Conservation (phyloP, 1,140 invertebrate genomes). For the Pogonomyrmex barbatus region DNA sequence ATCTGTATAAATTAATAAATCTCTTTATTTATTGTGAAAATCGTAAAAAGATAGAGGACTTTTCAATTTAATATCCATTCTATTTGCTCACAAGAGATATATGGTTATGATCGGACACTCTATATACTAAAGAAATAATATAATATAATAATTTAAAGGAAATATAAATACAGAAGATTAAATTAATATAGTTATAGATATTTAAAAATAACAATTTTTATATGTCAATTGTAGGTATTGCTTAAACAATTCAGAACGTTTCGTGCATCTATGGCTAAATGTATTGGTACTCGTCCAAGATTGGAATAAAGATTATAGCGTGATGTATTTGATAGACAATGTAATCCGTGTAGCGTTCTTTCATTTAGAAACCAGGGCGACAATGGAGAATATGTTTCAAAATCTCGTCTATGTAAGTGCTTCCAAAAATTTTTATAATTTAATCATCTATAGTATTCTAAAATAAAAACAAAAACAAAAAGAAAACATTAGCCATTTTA, state of each 20-base stretch:
- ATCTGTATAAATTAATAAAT: too few relatives aligned
- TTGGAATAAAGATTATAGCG: constrained; percentile 89
- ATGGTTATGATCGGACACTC: too few relatives aligned
- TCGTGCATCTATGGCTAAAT: constrained; percentile 90
- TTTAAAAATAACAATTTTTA: constrained; percentile 16
- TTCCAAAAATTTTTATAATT: neutral
- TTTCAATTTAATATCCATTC: too few relatives aligned
- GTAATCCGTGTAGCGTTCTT: constrained; percentile 87
- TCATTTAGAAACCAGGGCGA: constrained; percentile 82
- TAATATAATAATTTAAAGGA: constrained; percentile 2
- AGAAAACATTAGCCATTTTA: neutral
- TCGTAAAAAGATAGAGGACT: too few relatives aligned
- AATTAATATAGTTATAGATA: constrained; percentile 3
- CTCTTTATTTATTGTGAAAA: too few relatives aligned
- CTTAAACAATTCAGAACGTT: constrained; percentile 85
- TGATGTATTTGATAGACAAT: constrained; percentile 89
- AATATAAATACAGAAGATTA: neutral
- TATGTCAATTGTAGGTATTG: constrained; percentile 82
- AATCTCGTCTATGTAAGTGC: constrained; percentile 81
- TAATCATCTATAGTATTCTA: neutral
- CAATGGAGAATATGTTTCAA: constrained; percentile 81
- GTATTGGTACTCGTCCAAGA: constrained; percentile 87
- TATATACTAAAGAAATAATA: neutral
- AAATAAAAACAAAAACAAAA: neutral
- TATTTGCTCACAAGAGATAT: too few relatives aligned